These are phyloP conservation scores for Cephus nigrinus DNA, from an alignment of 2,888 invertebrate genomes.

Conservation along the genomic window DNA sequence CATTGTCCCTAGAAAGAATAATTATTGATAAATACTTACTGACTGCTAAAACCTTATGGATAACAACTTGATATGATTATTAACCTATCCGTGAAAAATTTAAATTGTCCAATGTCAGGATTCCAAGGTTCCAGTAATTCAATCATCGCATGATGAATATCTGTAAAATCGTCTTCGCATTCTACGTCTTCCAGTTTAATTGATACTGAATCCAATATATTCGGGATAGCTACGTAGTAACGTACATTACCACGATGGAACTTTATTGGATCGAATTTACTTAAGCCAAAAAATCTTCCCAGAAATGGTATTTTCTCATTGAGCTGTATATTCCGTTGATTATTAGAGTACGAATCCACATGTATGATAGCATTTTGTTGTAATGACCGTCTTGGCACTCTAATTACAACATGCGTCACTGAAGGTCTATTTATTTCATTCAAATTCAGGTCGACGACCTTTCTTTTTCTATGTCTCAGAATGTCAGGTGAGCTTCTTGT, in stretches of 20 bases:
- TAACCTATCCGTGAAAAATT: slow-evolving; percentile 2
- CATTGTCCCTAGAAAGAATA: background rate
- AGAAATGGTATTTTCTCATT: background rate
- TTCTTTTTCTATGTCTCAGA: slow-evolving; percentile 62
- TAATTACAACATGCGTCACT: slow-evolving; percentile 78
- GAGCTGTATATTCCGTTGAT: background rate
- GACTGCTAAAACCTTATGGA: slow-evolving; percentile 30
- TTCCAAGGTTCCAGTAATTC: slow-evolving; percentile 53
- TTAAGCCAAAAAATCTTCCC: slow-evolving; percentile 16
- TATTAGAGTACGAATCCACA: background rate
- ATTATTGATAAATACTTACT: slow-evolving; percentile 16
- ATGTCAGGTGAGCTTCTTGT: slow-evolving; percentile 70
- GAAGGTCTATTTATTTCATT: slow-evolving; percentile 71
- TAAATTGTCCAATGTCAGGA: slow-evolving; percentile 26
- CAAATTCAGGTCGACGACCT: slow-evolving; percentile 71
- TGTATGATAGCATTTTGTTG: slow-evolving; percentile 55
- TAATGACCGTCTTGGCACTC: slow-evolving; percentile 70
- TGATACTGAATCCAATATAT: slow-evolving; percentile 40
- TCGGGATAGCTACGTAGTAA: slow-evolving; percentile 42
- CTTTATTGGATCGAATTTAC: slow-evolving; percentile 24
- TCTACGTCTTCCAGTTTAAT: slow-evolving; percentile 41
- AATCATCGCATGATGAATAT: slow-evolving; percentile 36
- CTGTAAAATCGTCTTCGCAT: slow-evolving; percentile 35
- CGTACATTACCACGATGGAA: slow-evolving; percentile 41
- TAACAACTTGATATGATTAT: background rate